Percentiles rank a stretch among this genome's conserved stretches.
These are phyloP conservation scores for Mimumesa dahlbomi DNA, from an alignment of 2,888 invertebrate genomes.

Conservation along the genomic window DNA sequence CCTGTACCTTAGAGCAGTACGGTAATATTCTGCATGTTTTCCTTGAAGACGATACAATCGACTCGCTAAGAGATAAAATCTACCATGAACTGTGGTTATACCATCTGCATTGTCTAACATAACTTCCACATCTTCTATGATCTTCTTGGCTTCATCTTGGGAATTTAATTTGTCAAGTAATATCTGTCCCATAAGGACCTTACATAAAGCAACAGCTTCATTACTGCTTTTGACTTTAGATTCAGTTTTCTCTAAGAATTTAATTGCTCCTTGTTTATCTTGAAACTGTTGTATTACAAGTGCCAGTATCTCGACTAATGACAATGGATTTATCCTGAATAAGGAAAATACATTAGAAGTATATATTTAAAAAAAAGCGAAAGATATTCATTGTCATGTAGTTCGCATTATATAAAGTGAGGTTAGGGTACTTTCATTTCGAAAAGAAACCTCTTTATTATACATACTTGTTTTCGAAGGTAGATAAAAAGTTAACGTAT, in stretches of 20 bases:
- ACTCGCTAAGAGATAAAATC: constrained; percentile 96
- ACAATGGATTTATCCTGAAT: constrained; percentile 94
- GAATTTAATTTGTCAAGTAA: constrained; percentile 89
- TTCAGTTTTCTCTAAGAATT: constrained; percentile 94
- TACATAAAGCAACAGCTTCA: constrained; percentile 93
- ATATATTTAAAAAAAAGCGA: background rate
- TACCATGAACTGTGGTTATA: constrained; percentile 95
- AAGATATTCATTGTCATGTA: too few species aligned
- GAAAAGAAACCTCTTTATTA: constrained; percentile 11
- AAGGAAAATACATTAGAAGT: constrained; percentile 15
- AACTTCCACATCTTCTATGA: constrained; percentile 92
- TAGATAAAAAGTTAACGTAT: constrained; percentile 94
- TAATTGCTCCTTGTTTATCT: constrained; percentile 91
- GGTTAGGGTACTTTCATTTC: constrained; percentile 44
- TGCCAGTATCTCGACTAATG: constrained; percentile 93
- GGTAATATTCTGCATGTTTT: constrained; percentile 96
- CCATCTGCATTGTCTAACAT: constrained; percentile 95
- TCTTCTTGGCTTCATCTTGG: constrained; percentile 89
- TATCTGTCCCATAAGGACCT: constrained; percentile 92
- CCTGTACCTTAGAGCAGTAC: constrained; percentile 93
- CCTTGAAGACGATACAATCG: constrained; percentile 93
- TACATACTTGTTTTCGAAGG: constrained; percentile 96
- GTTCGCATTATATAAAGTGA: too few species aligned
- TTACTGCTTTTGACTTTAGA: constrained; percentile 91
- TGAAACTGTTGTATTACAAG: constrained; percentile 88